A percentile compares a stretch with the other conserved stretches of the same genome.
These are phyloP conservation scores for Sebastiscus albofasciatus DNA, from an alignment of 2,797 vertebrate genomes.

Conservation along the genomic window DNA sequence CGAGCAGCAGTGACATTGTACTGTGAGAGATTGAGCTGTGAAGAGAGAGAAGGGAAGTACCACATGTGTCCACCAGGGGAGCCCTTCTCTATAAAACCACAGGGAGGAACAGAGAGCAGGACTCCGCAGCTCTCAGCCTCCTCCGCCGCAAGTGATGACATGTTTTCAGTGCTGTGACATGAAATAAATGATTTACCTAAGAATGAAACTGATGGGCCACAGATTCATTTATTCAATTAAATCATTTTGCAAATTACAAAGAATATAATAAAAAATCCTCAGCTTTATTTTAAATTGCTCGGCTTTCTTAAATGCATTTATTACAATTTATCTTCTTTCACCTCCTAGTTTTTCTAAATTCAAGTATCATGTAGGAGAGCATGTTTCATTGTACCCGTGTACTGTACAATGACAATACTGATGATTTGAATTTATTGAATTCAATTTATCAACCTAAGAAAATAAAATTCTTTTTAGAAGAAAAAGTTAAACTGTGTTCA, in stretches of 20 bases:
- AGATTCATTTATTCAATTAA: neutral
- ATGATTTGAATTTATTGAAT: neutral
- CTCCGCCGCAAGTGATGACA: neutral
- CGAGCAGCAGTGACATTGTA: constrained; percentile 23
- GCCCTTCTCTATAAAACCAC: constrained; percentile 64
- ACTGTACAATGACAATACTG: neutral
- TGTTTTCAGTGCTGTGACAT: neutral
- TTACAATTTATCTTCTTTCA: neutral
- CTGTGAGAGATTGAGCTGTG: constrained; percentile 3
- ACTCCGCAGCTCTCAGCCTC: constrained; percentile 5
- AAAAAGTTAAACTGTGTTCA: neutral
- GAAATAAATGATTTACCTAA: neutral
- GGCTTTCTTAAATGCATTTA: neutral
- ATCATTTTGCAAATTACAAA: neutral
- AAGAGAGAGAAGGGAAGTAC: neutral
- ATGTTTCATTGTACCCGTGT: neutral
- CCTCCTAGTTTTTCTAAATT: neutral
- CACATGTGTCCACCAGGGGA: constrained; percentile 67
- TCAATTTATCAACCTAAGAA: neutral
- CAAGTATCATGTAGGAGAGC: neutral
- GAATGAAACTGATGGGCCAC: neutral
- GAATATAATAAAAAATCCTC: neutral
- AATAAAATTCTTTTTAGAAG: neutral
- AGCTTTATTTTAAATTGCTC: neutral
- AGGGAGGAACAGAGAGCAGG: constrained; percentile 3